Percentiles rank a stretch among this genome's conserved stretches.
These are phyloP conservation scores for Muricea muricata DNA, from an alignment of 92 coral and sea anemone genomes.

Conservation along the genomic window DNA sequence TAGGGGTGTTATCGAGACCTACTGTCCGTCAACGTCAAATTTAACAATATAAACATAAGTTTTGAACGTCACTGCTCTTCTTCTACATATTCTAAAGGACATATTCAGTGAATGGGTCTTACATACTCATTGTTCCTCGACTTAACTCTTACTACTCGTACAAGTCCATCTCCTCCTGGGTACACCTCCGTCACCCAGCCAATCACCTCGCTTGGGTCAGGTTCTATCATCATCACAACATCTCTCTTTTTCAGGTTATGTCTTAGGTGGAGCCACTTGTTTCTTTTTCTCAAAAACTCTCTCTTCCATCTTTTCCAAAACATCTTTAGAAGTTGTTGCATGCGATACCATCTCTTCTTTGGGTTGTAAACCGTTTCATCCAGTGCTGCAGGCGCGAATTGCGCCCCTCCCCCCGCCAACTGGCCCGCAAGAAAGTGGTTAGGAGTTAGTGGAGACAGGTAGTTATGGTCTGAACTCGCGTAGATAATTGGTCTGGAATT, in stretches of 20 bases:
- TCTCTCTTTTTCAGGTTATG: too few relatives aligned
- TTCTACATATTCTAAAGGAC: not conserved
- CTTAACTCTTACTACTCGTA: not conserved
- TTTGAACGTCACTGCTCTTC: too few relatives aligned
- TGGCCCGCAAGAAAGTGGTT: not conserved
- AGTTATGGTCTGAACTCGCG: slow-evolving; percentile 62
- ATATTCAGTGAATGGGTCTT: not conserved
- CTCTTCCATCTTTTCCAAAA: too few relatives aligned
- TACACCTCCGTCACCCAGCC: not conserved
- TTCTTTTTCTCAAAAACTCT: too few relatives aligned
- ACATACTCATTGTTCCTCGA: not conserved
- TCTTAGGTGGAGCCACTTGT: too few relatives aligned
- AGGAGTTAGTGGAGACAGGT: slow-evolving; percentile 41
- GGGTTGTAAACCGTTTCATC: not conserved
- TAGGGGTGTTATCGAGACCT: too few relatives aligned
- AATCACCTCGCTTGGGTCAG: not conserved
- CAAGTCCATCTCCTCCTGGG: not conserved
- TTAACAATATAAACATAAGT: too few relatives aligned
- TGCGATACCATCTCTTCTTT: too few relatives aligned
- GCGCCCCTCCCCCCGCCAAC: not conserved
- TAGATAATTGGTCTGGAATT: slow-evolving; percentile 63
- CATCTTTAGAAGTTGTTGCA: too few relatives aligned
- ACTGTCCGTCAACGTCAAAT: too few relatives aligned
- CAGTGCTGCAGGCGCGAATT: not conserved
- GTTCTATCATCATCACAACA: too few relatives aligned